Evolutionary conservation across 2,113 vertebrate species (phyloP).

Genomic region (Dermatemys mawii): DNA sequence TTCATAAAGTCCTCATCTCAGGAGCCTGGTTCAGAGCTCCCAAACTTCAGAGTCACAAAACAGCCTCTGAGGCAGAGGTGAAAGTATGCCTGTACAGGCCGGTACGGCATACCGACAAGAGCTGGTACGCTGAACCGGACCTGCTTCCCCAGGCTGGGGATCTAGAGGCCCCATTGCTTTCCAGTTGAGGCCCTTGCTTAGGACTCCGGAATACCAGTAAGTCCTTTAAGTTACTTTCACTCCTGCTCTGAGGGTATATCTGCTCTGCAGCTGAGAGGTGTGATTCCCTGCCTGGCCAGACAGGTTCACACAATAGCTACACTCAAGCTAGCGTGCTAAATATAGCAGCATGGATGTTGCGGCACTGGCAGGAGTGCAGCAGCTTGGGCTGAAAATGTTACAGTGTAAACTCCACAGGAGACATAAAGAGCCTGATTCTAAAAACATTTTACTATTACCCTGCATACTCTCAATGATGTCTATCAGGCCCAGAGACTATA

Average conservation of each 20-base stretch:
- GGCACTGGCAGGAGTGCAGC: neutral
- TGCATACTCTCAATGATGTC: too few relatives aligned
- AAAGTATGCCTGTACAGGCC: too few relatives aligned
- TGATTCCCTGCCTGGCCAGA: neutral
- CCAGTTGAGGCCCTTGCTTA: too few relatives aligned
- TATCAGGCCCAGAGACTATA: neutral
- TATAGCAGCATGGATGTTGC: neutral
- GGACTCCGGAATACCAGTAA: too few relatives aligned
- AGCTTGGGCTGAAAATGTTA: neutral
- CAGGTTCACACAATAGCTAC: neutral
- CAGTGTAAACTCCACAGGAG: too few relatives aligned
- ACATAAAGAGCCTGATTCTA: too few relatives aligned
- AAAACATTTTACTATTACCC: too few relatives aligned
- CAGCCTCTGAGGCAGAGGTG: neutral
- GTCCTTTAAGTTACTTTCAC: too few relatives aligned
- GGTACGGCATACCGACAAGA: too few relatives aligned
- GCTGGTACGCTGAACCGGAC: too few relatives aligned
- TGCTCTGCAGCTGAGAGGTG: neutral
- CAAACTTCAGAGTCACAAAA: neutral
- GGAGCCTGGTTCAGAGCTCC: neutral
- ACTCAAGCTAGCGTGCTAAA: neutral
- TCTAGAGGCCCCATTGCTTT: too few relatives aligned
- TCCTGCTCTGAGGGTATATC: neutral
- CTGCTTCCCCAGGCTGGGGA: too few relatives aligned
- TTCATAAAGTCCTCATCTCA: neutral